Evolutionary conservation across 2,797 vertebrate species (phyloP).

Genomic region (Silurus lanzhouensis): DNA sequence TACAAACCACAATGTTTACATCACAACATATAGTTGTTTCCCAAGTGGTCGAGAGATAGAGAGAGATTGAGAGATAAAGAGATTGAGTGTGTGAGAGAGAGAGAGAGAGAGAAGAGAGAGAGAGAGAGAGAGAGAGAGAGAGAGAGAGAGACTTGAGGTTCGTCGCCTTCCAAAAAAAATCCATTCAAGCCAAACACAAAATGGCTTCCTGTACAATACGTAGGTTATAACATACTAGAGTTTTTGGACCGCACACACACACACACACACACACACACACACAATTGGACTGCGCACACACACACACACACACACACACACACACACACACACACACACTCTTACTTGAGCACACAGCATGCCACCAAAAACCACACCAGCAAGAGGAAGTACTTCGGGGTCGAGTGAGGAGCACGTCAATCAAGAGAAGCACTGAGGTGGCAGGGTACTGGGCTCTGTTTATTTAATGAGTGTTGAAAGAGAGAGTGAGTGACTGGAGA

Average conservation of each 20-base stretch:
- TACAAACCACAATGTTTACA: no score
- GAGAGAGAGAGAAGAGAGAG: not conserved
- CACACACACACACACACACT: not conserved
- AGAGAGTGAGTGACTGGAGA: slow-evolving; percentile 36
- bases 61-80: not conserved
- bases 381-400: slow-evolving; percentile 23
- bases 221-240: not conserved
- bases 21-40: no score
- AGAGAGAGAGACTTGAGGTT: not conserved
- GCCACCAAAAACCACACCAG: slow-evolving; percentile 2
- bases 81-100: no score
- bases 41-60: no score
- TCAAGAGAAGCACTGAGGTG: slow-evolving; percentile 17
- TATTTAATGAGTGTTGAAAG: slow-evolving; percentile 60
- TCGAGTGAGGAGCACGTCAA: slow-evolving; percentile 14
- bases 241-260: not conserved
- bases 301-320: not conserved
- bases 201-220: not conserved
- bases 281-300: not conserved
- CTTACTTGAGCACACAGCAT: slow-evolving; percentile 9
- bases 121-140: not conserved
- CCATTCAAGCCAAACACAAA: not conserved
- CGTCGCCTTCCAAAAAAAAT: not conserved
- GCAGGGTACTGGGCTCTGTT: slow-evolving; percentile 61
- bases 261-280: not conserved